Base-by-base conservation (phyloP, 2,888 invertebrate genomes). In the Tuberolachnus salignus region DNA sequence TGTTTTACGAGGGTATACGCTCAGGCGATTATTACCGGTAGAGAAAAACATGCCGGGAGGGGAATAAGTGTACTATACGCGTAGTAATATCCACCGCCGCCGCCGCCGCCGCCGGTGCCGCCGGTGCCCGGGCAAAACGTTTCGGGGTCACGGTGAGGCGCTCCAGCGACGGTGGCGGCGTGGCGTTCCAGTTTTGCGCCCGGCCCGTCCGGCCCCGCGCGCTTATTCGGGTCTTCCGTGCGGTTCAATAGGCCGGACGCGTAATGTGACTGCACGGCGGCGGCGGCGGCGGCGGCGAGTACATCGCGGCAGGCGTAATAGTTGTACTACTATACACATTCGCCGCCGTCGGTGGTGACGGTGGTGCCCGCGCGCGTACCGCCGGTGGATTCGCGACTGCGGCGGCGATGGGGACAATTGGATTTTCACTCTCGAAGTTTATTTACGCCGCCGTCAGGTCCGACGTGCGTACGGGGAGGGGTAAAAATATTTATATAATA, bases 391-490 rank as follows among this genome's bases (percentile, higher is more conserved):
- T 42, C 21, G 44, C 64, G 64, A n/a, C 11, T 11, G n/a, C n/a
- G 23, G 26, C 26, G 49, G 59, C n/a, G n/a, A 59, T n/a, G 67
- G 51, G 72, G 13, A 66, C 75, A 67, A 75, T 75, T 67, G 75
- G 75, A 75, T 75, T 75, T 75, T 75, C 75, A 57, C 46, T 75
- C 75, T 75, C 67, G 49, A 46, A 75, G 75, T 75, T 74, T 72
- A 72, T 72, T 72, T 49, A 55, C 14, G 42, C 70, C 70, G 42
- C n/a, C 70, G 70, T 70, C 70, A 53, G 70, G 70, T 44, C 34
- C 42, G 42, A 34, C 34, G 2, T 4, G 34, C 34, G 34, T 34
- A 34, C 3, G 34, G 34, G n/a, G n/a, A n/a, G n/a, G n/a, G n/a
- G n/a, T n/a, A n/a, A n/a, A n/a, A n/a, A 34, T 34, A 34, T 34